Evolutionary conservation across 2,888 invertebrate species (phyloP), one percentile per base, ranked within the genome.

Genomic region (Epistrophe eligans): DNA sequence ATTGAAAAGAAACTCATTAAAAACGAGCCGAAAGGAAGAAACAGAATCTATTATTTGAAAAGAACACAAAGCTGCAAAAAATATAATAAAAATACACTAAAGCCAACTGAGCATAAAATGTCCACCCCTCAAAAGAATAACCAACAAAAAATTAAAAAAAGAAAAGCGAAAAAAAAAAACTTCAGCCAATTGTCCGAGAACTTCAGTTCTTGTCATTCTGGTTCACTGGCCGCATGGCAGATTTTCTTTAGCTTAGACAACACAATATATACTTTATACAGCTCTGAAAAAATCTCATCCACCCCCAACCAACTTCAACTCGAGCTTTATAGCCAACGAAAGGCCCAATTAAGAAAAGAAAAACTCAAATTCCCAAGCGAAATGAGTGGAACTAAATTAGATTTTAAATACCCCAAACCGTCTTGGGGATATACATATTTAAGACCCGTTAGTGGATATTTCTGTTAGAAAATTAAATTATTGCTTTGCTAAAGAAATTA

Each of bases 171-270:
- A 77, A 76, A 77, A 72, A 79, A 82, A 83, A 87, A 83, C 79
- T 79, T 79, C 87, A 76, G 83, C 83, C 87, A 87, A 87, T 83
- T 87, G 85, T 85, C 85, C 85, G 87, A 79, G 87, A 87, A 87
- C 87, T 87, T 87, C 71, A 79, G 83, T 85, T 87, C 82, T 87
- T 83, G 83, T 79, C 87, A 87, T 87, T 87, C 79, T 72, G 83
- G 87, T 83, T 87, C 83, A 87, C 87, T 87, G 83, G 83, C 74
- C 79, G 83, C 13, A 74, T 83, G 79, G 66, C 71, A 83, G 76
- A 85, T 79, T 85, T 87, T 79, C 83, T 79, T 83, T 79, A 40
- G 79, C 48, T 82, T 70, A 52, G 71, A 79, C 77, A 80, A 72
- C 64, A 52, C 73, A 57, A 15, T 15, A 11, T 15, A 13, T 13